A percentile compares a stretch with the other conserved stretches of the same genome.
Evolutionary conservation across 1,140 invertebrate genomes (phyloP).

Genomic region (Drosophila burlai): DNA sequence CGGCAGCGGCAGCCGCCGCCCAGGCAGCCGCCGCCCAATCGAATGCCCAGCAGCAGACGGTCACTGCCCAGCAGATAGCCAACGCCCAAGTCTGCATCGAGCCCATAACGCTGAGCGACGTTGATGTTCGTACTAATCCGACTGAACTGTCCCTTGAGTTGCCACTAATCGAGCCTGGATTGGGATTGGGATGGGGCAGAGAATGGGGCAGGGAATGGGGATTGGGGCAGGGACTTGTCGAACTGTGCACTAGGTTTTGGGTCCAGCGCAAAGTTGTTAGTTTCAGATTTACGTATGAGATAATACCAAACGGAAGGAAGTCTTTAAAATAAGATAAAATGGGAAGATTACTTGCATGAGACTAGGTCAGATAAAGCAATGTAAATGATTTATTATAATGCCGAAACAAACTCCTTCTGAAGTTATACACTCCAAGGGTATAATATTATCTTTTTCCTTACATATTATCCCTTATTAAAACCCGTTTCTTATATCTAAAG

Average conservation of each 20-base stretch:
- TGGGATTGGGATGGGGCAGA: background rate
- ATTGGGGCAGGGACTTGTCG: background rate
- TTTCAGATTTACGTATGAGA: background rate
- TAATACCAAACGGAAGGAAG: background rate
- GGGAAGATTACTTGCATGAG: background rate
- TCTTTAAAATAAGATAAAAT: background rate
- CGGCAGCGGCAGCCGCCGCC: slow-evolving; percentile 34
- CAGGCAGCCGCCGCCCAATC: slow-evolving; percentile 47
- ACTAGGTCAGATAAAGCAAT: background rate
- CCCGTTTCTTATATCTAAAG: background rate
- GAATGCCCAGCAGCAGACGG: slow-evolving; percentile 75
- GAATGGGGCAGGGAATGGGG: background rate
- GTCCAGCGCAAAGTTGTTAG: background rate
- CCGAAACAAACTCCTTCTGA: background rate
- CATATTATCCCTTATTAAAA: too few species aligned
- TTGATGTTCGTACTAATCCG: slow-evolving; percentile 88
- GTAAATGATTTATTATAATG: too few species aligned
- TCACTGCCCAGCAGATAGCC: slow-evolving; percentile 86
- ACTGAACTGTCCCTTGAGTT: slow-evolving; percentile 37
- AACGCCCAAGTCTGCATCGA: slow-evolving; percentile 91
- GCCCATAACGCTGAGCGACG: slow-evolving; percentile 88
- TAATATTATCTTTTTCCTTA: too few species aligned
- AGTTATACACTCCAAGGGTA: too few species aligned
- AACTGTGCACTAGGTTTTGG: background rate
- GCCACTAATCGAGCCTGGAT: slow-evolving; percentile 35